Percentiles rank a stretch among this genome's conserved stretches.
phyloP scores from a whole-genome alignment of 2,797 vertebrate species.

The Labroides dimidiatus region DNA sequence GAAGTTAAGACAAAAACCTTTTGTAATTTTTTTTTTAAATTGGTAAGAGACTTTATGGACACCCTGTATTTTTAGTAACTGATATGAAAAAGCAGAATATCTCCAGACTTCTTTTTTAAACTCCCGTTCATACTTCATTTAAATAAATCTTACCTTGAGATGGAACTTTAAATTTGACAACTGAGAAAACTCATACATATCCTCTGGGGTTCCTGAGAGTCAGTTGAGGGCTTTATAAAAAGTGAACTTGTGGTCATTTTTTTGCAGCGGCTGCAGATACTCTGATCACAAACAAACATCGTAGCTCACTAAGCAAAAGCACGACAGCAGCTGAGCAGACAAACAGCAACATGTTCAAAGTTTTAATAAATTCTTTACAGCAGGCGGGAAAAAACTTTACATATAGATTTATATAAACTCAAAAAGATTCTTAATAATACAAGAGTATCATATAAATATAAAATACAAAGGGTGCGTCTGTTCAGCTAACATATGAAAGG shows the following conservation, averaged over 20 bases:
- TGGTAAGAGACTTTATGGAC: too few species aligned
- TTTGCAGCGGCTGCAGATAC: constrained; percentile 33
- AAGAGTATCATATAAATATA: constrained; percentile 84
- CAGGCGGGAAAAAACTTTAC: constrained; percentile 57
- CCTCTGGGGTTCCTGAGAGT: too few species aligned
- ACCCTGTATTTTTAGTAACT: neutral
- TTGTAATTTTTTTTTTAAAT: too few species aligned
- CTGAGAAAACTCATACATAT: too few species aligned
- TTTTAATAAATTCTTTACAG: constrained; percentile 85
- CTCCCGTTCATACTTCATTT: too few species aligned
- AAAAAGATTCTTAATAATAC: constrained; percentile 75
- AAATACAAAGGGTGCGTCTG: constrained; percentile 76
- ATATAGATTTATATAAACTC: constrained; percentile 83
- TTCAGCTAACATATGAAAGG: constrained; percentile 61
- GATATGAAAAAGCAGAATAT: neutral
- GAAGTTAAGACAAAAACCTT: too few species aligned
- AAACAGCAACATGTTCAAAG: constrained; percentile 39
- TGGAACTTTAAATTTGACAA: too few species aligned
- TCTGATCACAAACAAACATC: constrained; percentile 8
- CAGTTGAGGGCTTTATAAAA: neutral
- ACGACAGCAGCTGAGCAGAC: constrained; percentile 49
- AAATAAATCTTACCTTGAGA: too few species aligned
- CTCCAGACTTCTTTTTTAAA: neutral
- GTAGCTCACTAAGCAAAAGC: constrained; percentile 54
- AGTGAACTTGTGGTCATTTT: neutral